Evolutionary conservation across 2,888 invertebrate genomes (phyloP), one percentile per base, ranked within the genome.

Genomic region (Schizotus pectinicornis): DNA sequence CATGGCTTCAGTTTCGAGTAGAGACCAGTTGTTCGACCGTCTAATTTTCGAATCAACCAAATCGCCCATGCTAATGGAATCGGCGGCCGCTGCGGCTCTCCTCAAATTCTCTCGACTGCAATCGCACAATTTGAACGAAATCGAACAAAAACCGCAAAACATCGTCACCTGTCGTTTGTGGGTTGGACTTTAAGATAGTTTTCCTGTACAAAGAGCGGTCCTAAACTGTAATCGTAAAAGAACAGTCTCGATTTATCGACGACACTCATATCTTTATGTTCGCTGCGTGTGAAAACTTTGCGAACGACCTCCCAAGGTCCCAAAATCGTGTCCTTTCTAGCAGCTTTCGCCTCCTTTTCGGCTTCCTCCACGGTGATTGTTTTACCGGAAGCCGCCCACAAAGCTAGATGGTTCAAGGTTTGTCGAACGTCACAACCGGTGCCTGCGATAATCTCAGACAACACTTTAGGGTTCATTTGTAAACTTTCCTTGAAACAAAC

Each of bases 191-290:
- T 85, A 11, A 94, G 80, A 80, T 99, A 99, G 80, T 98, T 99
- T 79, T 99, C 98, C 72, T 98, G 97, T 0, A 99, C 95, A 81
- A 99, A 99, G 8, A 99, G 82, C 1, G 98, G 95, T n/a, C 91
- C 90, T 63, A 99, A 85, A 72, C 90, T 94, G 81, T 99, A 99
- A 82, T 99, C 99, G 73, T 94, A 90, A 81, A 98, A 99, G 82
- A 98, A 99, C 52, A 99, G 82, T 75, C 93, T 92, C 53, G 89
- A 87, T 78, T 91, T 95, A 74, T 97, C 95, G 64, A 86, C 82
- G 6, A 95, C 81, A 33, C 81, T 85, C 92, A 93, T 93, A 0
- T 77, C 82, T 74, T 89, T 89, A 71, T 92, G 92, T 46, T 93
- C 91, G 42, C 88, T 86, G 31, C 85, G 84, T 0, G 89, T 88